A percentile compares a stretch with the other conserved stretches of the same genome.
Evolutionary conservation across 2,888 invertebrate genomes (phyloP).

Genomic region (Oegoconia quadripuncta): DNA sequence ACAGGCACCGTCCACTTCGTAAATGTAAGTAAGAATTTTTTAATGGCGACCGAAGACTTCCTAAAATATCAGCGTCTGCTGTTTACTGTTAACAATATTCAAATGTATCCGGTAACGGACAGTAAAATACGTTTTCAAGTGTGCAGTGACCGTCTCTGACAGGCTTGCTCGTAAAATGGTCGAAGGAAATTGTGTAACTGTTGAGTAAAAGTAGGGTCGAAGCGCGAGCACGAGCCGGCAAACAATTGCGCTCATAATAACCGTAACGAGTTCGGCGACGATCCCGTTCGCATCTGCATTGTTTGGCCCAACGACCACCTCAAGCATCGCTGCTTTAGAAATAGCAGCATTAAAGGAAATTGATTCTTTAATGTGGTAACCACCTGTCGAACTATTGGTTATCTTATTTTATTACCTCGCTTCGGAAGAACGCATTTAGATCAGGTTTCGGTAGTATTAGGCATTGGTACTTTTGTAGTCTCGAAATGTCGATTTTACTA

Average conservation of each 20-base stretch:
- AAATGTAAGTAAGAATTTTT: conserved; percentile 3
- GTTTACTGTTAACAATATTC: conserved; percentile 3
- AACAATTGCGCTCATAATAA: conserved; percentile 64
- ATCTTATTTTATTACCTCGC: neutral
- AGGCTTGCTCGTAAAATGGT: conserved; percentile 18
- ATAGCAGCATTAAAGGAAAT: conserved; percentile 22
- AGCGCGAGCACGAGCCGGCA: conserved; percentile 47
- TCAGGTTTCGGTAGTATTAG: no score
- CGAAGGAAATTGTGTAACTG: conserved; percentile 46
- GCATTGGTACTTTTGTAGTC: no score
- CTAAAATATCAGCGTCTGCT: neutral
- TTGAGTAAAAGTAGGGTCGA: conserved; percentile 40
- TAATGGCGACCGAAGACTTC: conserved; percentile 5
- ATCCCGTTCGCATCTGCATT: conserved; percentile 59
- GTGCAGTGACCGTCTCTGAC: conserved; percentile 14
- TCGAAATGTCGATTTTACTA: no score
- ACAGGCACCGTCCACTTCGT: conserved; percentile 12
- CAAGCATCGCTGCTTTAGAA: conserved; percentile 8
- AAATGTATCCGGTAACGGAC: conserved; percentile 5
- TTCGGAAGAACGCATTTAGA: no score
- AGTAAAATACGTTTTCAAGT: conserved; percentile 15
- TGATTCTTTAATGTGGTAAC: conserved; percentile 21
- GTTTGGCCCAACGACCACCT: conserved; percentile 22
- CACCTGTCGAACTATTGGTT: conserved; percentile 1
- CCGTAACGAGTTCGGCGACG: conserved; percentile 56